Base-by-base conservation (phyloP, 2,888 invertebrate species). In the Stegana nigrithorax region DNA sequence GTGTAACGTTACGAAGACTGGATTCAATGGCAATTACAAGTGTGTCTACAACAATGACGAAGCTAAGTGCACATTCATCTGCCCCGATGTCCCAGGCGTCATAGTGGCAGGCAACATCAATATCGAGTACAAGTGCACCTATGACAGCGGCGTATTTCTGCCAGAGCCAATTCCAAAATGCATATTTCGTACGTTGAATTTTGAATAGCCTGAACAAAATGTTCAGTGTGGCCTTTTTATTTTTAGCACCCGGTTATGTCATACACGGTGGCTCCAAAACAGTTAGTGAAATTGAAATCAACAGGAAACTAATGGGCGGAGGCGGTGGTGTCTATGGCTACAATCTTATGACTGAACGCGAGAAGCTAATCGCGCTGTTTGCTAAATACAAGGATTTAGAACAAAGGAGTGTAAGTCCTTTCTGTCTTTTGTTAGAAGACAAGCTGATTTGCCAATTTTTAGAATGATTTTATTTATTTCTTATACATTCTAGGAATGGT, bases 161-260 rank as follows among this genome's bases (percentile, higher is more conserved):
- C 94, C 94, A 0, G 87, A 87, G 27, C 90, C 91, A 0, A 87
- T 93, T 63, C 95, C 95, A 0, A 90, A 90, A 70, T 95, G 95
- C 75, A 85, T 90, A 10, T 91, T 88, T 73, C 87, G 91, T 90
- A 81, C 87, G 86, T 2, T 17, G 6, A 32, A 0, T 6, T 10
- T 21, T 36, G 1, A 1, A 7, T 17, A 19, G 17, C 2, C 10
- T 19, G n/a, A n/a, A n/a, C n/a, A 6, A 44, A 4, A 8, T 14
- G 29, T 27, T 14, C 4, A 23, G 14, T 7, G 32, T 39, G n/a
- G n/a, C n/a, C 3, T 12, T 2, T 45, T 56, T 12, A 0, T 26
- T 58, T 60, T 17, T 29, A 83, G 83, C 82, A n/a, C 66, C 73
- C 14, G 81, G 73, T 2, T 80, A 78, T 51, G 66, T 27, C 8